These are phyloP conservation scores for Carassius carassius DNA, from an alignment of 2,113 vertebrate genomes.

Conservation along the genomic window DNA sequence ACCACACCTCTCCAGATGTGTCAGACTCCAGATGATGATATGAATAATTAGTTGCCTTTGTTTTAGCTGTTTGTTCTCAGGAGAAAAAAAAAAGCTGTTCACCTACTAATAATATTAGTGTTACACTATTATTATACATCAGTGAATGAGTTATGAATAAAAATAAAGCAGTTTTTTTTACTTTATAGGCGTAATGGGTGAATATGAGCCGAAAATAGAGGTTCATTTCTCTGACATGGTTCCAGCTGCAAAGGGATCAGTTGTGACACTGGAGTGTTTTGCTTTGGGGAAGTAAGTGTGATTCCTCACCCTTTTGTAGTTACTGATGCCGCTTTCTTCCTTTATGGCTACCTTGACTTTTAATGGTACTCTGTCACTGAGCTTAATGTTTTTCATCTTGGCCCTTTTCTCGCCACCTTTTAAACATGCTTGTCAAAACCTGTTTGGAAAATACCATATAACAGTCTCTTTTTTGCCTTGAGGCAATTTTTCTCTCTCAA, in stretches of 20 bases:
- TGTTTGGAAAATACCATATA: constrained; percentile 19
- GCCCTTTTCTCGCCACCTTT: constrained; percentile 36
- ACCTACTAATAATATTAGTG: not conserved
- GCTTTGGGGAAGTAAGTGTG: constrained; percentile 93
- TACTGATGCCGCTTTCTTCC: not conserved
- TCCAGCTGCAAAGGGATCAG: constrained; percentile 88
- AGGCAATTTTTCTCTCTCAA: constrained; percentile 40
- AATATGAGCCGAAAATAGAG: constrained; percentile 98
- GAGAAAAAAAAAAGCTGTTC: constrained; percentile 45
- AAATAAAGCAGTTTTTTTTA: constrained; percentile 59
- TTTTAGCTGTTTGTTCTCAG: constrained; percentile 54
- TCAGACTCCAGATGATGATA: constrained; percentile 49
- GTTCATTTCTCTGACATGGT: constrained; percentile 92
- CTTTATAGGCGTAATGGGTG: constrained; percentile 87
- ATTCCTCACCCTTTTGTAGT: constrained; percentile 51
- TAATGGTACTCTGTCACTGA: constrained; percentile 32
- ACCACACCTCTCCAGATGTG: constrained; percentile 27
- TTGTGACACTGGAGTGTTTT: constrained; percentile 92
- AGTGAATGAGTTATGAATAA: constrained; percentile 68
- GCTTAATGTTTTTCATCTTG: constrained; percentile 26
- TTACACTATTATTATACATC: constrained; percentile 48
- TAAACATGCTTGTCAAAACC: constrained; percentile 45
- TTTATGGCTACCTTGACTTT: constrained; percentile 9
- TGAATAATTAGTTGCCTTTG: constrained; percentile 61
- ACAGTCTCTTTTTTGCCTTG: constrained; percentile 29